Conservation (phyloP, 2,797 vertebrate species). For the Hypotaenidia okinawae region DNA sequence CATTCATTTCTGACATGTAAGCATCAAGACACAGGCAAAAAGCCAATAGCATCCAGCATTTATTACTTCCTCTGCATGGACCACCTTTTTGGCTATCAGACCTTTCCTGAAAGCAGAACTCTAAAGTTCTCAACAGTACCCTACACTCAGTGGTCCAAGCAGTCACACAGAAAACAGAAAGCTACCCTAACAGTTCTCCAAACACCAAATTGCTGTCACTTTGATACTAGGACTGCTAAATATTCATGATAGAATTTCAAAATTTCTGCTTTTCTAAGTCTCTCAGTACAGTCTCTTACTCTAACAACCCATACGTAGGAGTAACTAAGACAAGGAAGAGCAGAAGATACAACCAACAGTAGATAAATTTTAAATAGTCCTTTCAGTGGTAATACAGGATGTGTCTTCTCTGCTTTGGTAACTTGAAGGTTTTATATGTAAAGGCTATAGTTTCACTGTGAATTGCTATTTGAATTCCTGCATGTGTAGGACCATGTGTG, state of each 20-base stretch:
- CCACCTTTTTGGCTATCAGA: not conserved
- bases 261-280: not conserved
- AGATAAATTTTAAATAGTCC: not conserved
- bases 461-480: not conserved
- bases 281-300: not conserved
- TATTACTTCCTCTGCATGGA: not conserved
- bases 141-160: not conserved
- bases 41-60: not conserved
- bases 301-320: not conserved
- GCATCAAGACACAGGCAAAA: not conserved
- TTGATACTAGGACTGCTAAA: not conserved
- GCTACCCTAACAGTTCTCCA: not conserved
- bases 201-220: not conserved
- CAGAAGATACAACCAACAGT: not conserved
- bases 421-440: not conserved
- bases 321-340: not conserved
- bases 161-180: not conserved
- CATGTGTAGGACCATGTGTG: not conserved
- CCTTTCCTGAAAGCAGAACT: not conserved
- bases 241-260: not conserved
- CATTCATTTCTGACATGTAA: not conserved
- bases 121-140: not conserved
- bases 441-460: not conserved
- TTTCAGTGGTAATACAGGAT: not conserved
- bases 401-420: not conserved